These are phyloP conservation scores for Eupleurogrammus muticus DNA, from an alignment of 2,797 vertebrate species.

Conservation along the genomic window DNA sequence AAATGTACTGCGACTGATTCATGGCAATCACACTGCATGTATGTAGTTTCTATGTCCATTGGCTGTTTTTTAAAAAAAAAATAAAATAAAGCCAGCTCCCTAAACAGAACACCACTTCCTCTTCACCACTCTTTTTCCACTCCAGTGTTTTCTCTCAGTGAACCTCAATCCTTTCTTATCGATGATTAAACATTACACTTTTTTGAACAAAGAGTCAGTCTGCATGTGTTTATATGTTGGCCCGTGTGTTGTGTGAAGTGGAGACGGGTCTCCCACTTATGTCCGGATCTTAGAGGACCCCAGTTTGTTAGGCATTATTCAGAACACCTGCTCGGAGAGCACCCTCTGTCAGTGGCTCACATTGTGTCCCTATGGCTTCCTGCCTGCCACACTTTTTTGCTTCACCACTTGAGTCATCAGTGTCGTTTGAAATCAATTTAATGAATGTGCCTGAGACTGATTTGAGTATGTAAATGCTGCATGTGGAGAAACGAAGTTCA, in stretches of 20 bases:
- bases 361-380: slow-evolving; percentile 66
- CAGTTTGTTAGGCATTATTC: slow-evolving; percentile 84
- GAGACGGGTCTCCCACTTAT: slow-evolving; percentile 74
- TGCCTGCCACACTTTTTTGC: slow-evolving; percentile 66
- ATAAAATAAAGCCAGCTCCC: slow-evolving; percentile 28
- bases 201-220: slow-evolving; percentile 74
- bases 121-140: slow-evolving; percentile 63
- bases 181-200: slow-evolving; percentile 72
- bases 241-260: slow-evolving; percentile 64
- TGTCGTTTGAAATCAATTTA: slow-evolving; percentile 84
- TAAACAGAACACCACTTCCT: slow-evolving; percentile 35
- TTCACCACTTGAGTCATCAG: slow-evolving; percentile 84
- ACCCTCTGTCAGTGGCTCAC: slow-evolving; percentile 67
- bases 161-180: slow-evolving; percentile 71
- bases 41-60: slow-evolving; percentile 17
- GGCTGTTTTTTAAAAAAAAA: neutral
- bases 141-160: slow-evolving; percentile 57
- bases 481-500: slow-evolving; percentile 37
- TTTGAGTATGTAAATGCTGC: slow-evolving; percentile 82
- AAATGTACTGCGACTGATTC: neutral
- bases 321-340: slow-evolving; percentile 82
- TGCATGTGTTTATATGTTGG: slow-evolving; percentile 66
- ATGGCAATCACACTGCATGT: slow-evolving; percentile 4
- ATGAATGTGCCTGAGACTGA: slow-evolving; percentile 79
- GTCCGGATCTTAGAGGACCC: slow-evolving; percentile 78